Conservation (phyloP, 2,113 vertebrate species). For the Psettodes erumei region DNA sequence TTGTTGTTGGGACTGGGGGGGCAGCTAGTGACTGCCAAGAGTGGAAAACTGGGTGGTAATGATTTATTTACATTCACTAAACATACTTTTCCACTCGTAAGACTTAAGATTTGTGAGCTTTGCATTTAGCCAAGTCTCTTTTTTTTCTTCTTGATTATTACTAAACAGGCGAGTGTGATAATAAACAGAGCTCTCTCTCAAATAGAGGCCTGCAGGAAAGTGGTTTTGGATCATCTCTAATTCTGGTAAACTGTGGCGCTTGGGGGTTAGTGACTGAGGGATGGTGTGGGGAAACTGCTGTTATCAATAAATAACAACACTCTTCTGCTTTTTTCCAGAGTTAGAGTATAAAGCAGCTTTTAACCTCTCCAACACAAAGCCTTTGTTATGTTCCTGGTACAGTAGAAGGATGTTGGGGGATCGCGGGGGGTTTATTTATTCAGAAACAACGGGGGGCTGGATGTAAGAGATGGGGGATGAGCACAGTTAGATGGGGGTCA, state of each 20-base stretch:
- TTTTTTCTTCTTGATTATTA: slow-evolving; percentile 17
- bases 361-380: slow-evolving; percentile 49
- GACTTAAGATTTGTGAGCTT: slow-evolving; percentile 6
- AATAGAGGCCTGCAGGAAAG: slow-evolving; percentile 20
- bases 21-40: slow-evolving; percentile 22
- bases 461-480: slow-evolving; percentile 33
- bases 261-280: slow-evolving; percentile 19
- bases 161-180: slow-evolving; percentile 27
- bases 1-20: background rate
- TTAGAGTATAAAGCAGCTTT: slow-evolving; percentile 38
- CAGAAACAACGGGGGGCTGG: slow-evolving; percentile 33
- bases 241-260: slow-evolving; percentile 40
- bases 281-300: slow-evolving; percentile 46
- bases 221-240: slow-evolving; percentile 42
- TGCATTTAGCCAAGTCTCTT: slow-evolving; percentile 2
- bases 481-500: slow-evolving; percentile 22
- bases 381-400: slow-evolving; percentile 50
- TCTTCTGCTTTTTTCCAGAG: slow-evolving; percentile 27
- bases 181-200: slow-evolving; percentile 28
- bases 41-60: slow-evolving; percentile 33
- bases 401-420: slow-evolving; percentile 33
- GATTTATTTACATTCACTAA: slow-evolving; percentile 40
- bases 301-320: slow-evolving; percentile 61
- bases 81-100: slow-evolving; percentile 14
- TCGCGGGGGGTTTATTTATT: slow-evolving; percentile 36